Conservation (phyloP, 2,797 vertebrate genomes). For the Silurus aristotelis region DNA sequence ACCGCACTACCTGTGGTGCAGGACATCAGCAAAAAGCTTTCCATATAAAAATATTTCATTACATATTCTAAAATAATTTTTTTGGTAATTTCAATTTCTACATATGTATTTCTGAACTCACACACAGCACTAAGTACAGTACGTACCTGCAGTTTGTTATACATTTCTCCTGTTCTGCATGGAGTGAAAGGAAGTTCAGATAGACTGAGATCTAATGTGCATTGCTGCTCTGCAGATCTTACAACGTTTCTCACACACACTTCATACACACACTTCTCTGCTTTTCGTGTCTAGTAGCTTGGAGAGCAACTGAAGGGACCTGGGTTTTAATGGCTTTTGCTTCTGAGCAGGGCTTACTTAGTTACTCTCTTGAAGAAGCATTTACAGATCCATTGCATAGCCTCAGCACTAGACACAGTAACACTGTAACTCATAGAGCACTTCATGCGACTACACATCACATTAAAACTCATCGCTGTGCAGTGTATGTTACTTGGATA, state of each 20-base stretch:
- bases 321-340: neutral
- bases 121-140: neutral
- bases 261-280: neutral
- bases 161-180: neutral
- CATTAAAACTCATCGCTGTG: neutral
- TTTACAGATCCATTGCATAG: conserved; percentile 1
- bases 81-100: neutral
- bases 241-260: neutral
- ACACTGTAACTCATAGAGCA: neutral
- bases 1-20: neutral
- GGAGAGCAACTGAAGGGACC: neutral
- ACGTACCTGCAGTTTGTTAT: neutral
- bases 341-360: neutral
- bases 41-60: neutral
- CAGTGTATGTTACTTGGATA: neutral
- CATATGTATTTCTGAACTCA: neutral
- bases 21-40: neutral
- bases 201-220: neutral
- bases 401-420: neutral
- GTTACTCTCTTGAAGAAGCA: neutral
- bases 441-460: neutral
- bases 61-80: neutral
- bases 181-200: neutral
- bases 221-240: neutral
- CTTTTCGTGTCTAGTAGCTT: neutral